A percentile compares a stretch with the other conserved stretches of the same genome.
These are phyloP conservation scores for Incurvaria masculella DNA, from an alignment of 2,888 invertebrate genomes.

Conservation along the genomic window DNA sequence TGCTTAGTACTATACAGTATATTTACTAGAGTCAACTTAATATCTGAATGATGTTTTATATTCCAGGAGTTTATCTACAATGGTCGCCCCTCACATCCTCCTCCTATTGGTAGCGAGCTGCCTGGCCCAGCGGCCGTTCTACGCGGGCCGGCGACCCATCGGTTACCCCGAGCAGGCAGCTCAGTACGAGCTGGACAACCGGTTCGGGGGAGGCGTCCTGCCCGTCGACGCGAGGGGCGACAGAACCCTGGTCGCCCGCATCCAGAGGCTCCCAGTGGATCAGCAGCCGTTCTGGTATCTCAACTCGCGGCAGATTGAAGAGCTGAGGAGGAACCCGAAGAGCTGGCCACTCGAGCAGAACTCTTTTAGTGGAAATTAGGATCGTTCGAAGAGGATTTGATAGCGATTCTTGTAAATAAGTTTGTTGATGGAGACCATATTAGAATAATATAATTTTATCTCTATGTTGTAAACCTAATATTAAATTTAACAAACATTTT, in stretches of 20 bases:
- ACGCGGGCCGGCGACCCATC: constrained; percentile 56
- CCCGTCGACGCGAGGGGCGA: constrained; percentile 63
- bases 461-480: no score
- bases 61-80: no score
- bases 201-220: constrained; percentile 49
- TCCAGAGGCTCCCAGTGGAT: constrained; percentile 58
- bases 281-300: constrained; percentile 66
- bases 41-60: no score
- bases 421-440: no score
- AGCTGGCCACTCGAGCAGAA: constrained; percentile 31
- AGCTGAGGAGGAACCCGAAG: constrained; percentile 36
- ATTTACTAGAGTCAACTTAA: no score
- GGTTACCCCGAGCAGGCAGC: constrained; percentile 57
- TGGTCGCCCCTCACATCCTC: no score
- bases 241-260: constrained; percentile 47
- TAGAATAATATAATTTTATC: no score
- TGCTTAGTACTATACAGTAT: no score
- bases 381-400: no score
- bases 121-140: constrained; percentile 60
- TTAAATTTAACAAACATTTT: no score
- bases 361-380: constrained; percentile 20
- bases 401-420: no score
- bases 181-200: constrained; percentile 31
- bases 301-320: constrained; percentile 61
- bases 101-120: background rate